These are phyloP conservation scores for Frankliniella fusca DNA, from an alignment of 2,888 invertebrate genomes.

Conservation along the genomic window DNA sequence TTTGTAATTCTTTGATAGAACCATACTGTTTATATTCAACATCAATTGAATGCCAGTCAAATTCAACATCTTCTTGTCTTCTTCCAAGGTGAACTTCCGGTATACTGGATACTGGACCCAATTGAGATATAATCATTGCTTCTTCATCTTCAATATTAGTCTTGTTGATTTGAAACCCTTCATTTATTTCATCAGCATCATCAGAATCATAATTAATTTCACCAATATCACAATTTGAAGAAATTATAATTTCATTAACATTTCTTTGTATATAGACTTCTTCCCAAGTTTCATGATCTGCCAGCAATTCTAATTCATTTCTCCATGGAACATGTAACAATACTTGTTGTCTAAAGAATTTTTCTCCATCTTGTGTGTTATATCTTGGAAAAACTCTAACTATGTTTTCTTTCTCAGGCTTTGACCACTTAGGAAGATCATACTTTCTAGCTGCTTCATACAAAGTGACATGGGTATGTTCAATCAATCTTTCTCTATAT, in stretches of 20 bases:
- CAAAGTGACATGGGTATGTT: not conserved
- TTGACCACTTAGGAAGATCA: not conserved
- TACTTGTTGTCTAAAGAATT: constrained; percentile 29
- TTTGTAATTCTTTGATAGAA: not conserved
- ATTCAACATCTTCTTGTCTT: constrained; percentile 10
- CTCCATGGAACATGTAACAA: constrained; percentile 28
- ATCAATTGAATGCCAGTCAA: constrained; percentile 1
- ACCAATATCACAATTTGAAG: not conserved
- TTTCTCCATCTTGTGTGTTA: not conserved
- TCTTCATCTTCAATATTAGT: constrained; percentile 16
- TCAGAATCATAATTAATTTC: not conserved
- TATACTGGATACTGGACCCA: constrained; percentile 18
- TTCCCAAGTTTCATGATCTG: not conserved
- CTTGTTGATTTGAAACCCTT: not conserved
- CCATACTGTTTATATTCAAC: not conserved
- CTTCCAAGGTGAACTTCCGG: not conserved
- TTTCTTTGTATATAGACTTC: not conserved
- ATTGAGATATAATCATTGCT: constrained; percentile 28
- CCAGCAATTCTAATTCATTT: not conserved
- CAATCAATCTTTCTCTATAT: not conserved
- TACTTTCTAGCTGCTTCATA: not conserved
- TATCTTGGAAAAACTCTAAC: constrained; percentile 29
- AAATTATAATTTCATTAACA: not conserved
- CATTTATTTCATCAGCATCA: not conserved
- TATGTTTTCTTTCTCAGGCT: not conserved